These are phyloP conservation scores for Ecdyonurus torrentis DNA, from an alignment of 2,888 invertebrate species.

Conservation along the genomic window DNA sequence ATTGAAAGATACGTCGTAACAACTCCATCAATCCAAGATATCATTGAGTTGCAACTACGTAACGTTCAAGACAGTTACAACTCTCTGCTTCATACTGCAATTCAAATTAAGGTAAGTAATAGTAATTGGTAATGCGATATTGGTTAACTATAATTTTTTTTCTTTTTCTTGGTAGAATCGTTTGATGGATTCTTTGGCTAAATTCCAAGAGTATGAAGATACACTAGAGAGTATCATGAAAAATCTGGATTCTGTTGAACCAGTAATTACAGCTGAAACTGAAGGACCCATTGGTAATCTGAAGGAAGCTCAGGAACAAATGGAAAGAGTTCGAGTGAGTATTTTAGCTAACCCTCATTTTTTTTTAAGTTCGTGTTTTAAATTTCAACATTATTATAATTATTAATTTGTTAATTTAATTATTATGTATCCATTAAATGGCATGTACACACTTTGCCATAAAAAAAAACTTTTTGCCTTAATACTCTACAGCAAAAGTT, in stretches of 20 bases:
- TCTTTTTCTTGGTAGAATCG: conserved; percentile 36
- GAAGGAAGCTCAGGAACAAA: conserved; percentile 48
- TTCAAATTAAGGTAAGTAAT: conserved; percentile 55
- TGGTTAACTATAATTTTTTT: not conserved
- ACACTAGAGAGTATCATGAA: conserved; percentile 69
- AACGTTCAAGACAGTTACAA: conserved; percentile 90
- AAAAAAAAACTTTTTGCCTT: too few relatives aligned
- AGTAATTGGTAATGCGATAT: too few relatives aligned
- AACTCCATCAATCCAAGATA: conserved; percentile 54
- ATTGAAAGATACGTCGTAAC: conserved; percentile 59
- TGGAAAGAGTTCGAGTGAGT: conserved; percentile 59
- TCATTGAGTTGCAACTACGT: conserved; percentile 67
- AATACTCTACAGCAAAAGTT: too few relatives aligned
- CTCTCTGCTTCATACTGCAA: conserved; percentile 70
- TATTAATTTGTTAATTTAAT: conserved; percentile 9
- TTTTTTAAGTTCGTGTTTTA: not conserved
- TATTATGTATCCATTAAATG: conserved; percentile 5
- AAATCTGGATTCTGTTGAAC: conserved; percentile 65
- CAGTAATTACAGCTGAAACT: conserved; percentile 52
- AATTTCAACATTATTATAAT: not conserved
- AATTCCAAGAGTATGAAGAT: conserved; percentile 87
- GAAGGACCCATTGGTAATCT: conserved; percentile 58
- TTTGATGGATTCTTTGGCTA: conserved; percentile 69
- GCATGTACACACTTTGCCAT: too few relatives aligned
- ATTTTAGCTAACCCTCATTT: not conserved